A percentile compares a stretch with the other conserved stretches of the same genome.
phyloP scores from a whole-genome alignment of 1,140 invertebrate genomes.

The Lepidurus couesii region DNA sequence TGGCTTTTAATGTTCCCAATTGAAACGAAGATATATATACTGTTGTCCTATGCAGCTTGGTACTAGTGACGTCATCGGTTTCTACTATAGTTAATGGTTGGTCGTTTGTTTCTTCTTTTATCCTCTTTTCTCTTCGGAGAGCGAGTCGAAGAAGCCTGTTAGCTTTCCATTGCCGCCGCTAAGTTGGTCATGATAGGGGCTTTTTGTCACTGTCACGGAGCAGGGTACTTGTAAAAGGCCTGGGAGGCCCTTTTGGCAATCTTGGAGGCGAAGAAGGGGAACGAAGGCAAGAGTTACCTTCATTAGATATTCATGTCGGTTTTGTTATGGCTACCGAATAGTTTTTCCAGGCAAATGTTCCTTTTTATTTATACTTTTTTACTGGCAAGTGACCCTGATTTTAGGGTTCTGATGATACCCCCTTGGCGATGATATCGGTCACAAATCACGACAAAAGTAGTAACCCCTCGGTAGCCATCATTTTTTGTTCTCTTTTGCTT shows the following conservation, averaged over 20 bases:
- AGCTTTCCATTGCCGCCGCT: conserved; percentile 14
- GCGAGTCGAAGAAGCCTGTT: not conserved
- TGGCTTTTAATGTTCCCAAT: not conserved
- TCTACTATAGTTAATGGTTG: not conserved
- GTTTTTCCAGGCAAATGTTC: not conserved
- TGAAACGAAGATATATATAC: not conserved
- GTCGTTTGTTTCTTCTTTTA: not conserved
- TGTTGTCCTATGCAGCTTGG: not conserved
- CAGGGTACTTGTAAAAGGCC: conserved; percentile 4
- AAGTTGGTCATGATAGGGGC: not conserved
- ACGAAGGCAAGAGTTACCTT: not conserved
- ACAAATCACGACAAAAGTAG: not conserved
- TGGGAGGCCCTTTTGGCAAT: not conserved
- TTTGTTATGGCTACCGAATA: not conserved
- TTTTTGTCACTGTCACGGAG: not conserved
- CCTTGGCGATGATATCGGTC: not conserved
- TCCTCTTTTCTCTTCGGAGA: not conserved
- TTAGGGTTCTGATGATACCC: not conserved
- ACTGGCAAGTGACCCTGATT: not conserved
- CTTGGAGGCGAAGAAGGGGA: not conserved
- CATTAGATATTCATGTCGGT: conserved; percentile 11
- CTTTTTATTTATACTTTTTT: not conserved
- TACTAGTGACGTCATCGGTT: not conserved
- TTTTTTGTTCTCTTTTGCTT: not conserved
- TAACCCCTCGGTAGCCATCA: not conserved